These are phyloP conservation scores for Dorcus parallelipipedus DNA, from an alignment of 2,888 invertebrate genomes.

Conservation along the genomic window DNA sequence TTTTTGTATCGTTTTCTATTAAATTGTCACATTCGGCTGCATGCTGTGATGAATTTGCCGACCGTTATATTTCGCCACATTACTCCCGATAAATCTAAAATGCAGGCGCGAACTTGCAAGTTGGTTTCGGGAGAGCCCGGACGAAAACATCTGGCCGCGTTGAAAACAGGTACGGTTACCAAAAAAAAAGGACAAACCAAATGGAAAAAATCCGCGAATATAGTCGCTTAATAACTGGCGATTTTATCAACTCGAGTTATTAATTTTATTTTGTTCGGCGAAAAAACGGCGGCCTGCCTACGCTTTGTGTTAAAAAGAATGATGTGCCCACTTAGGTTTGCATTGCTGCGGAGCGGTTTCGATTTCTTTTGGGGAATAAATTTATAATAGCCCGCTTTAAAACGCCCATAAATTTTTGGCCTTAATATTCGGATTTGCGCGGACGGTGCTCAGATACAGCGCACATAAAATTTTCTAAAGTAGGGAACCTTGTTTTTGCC, in stretches of 20 bases:
- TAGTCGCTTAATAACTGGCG: conserved; percentile 26
- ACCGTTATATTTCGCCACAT: conserved; percentile 21
- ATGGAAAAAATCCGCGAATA: conserved; percentile 9
- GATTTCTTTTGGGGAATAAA: conserved; percentile 25
- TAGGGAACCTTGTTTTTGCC: conserved; percentile 16
- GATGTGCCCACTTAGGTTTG: conserved; percentile 26
- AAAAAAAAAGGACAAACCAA: conserved; percentile 14
- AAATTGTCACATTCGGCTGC: conserved; percentile 40
- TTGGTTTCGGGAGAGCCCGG: conserved; percentile 12
- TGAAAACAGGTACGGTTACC: conserved; percentile 7
- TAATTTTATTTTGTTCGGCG: conserved; percentile 25
- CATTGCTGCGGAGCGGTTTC: conserved; percentile 26
- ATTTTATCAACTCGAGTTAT: conserved; percentile 27
- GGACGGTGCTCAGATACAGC: neutral
- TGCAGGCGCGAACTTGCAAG: conserved; percentile 16
- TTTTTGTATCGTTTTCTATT: conserved; percentile 41
- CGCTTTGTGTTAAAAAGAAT: conserved; percentile 28
- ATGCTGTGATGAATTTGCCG: conserved; percentile 35
- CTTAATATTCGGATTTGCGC: conserved; percentile 21
- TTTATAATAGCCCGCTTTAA: conserved; percentile 27
- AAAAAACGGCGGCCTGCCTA: conserved; percentile 21
- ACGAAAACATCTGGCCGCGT: conserved; percentile 11
- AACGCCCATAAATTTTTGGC: conserved; percentile 25
- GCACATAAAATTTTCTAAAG: conserved; percentile 20
- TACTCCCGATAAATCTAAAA: conserved; percentile 20